These are phyloP conservation scores for Parnassius smintheus DNA, from an alignment of 2,888 invertebrate species.

Conservation along the genomic window DNA sequence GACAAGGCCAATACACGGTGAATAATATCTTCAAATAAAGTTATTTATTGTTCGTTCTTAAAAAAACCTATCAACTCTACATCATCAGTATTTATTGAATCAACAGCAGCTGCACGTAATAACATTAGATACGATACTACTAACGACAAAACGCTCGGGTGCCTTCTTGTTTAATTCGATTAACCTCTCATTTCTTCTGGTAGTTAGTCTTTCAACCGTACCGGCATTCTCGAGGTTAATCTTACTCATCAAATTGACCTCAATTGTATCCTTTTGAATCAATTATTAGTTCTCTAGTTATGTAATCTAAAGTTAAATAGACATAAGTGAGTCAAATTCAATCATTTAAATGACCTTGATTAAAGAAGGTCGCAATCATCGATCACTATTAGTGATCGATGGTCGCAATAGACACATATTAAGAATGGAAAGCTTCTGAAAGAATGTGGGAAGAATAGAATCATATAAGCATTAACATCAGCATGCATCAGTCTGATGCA, in stretches of 20 bases:
- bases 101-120: constrained; percentile 15
- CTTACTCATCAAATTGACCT: constrained; percentile 58
- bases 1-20: no score
- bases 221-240: constrained; percentile 60
- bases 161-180: constrained; percentile 58
- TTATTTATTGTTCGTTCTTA: background rate
- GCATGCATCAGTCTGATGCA: no score
- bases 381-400: no score
- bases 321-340: no score
- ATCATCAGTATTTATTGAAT: constrained; percentile 6
- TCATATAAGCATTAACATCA: no score
- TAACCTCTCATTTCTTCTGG: constrained; percentile 67
- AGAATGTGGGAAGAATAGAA: no score
- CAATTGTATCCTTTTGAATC: constrained; percentile 46
- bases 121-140: constrained; percentile 6
- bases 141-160: constrained; percentile 17
- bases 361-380: no score
- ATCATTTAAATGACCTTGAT: no score
- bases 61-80: constrained; percentile 2
- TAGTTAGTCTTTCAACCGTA: constrained; percentile 55
- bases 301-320: no score
- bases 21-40: no score
- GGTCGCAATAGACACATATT: no score
- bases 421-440: no score
- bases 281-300: constrained; percentile 3